Conservation (phyloP, 2,113 vertebrate genomes). For the Capreolus pygargus region DNA sequence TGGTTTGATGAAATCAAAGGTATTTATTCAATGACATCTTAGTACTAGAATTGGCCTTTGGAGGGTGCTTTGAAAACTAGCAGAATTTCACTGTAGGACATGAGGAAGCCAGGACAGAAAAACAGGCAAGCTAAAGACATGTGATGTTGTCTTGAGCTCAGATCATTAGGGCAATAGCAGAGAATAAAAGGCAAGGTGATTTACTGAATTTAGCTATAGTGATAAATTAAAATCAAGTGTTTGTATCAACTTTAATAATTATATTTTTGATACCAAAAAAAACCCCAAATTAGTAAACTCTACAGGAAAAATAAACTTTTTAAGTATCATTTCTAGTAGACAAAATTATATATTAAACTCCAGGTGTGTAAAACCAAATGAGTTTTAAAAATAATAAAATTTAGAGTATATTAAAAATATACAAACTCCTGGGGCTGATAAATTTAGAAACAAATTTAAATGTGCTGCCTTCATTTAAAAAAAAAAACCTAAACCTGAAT, state of each 20-base stretch:
- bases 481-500: neutral
- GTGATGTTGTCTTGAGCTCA: neutral
- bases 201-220: neutral
- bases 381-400: constrained; percentile 7
- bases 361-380: neutral
- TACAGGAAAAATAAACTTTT: neutral
- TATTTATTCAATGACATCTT: rapidly evolving
- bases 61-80: neutral
- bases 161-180: neutral
- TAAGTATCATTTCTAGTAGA: neutral
- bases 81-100: neutral
- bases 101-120: neutral
- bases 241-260: neutral
- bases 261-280: neutral
- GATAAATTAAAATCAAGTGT: neutral
- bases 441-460: neutral
- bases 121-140: neutral
- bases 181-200: neutral
- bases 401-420: neutral
- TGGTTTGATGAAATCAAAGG: neutral
- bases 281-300: neutral
- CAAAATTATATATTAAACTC: neutral
- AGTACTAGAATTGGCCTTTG: neutral
- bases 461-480: neutral
- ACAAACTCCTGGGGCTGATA: neutral